Evolutionary conservation across 2,113 vertebrate genomes (phyloP).

Genomic region (Varanus komodoensis): DNA sequence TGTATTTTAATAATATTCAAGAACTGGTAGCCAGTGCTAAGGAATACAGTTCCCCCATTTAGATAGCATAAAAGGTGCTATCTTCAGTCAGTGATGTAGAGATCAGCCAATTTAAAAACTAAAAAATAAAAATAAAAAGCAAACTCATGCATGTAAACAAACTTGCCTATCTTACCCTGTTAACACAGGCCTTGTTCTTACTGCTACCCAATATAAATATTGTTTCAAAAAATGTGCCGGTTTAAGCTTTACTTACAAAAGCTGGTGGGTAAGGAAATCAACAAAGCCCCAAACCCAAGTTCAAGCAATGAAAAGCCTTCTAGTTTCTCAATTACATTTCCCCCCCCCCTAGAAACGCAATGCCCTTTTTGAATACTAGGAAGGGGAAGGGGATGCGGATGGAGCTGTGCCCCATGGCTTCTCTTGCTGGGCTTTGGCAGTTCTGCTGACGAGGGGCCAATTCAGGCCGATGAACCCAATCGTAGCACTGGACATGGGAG

Average conservation of each 20-base stretch:
- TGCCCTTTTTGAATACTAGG: not conserved
- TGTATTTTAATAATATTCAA: conserved; percentile 60
- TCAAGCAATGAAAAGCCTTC: not conserved
- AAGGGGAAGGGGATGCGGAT: not conserved
- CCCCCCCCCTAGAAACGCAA: not conserved
- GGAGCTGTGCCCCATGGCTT: too few species aligned
- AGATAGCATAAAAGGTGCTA: conserved; percentile 31
- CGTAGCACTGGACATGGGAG: not conserved
- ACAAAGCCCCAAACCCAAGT: not conserved
- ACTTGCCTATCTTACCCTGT: not conserved
- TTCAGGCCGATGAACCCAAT: not conserved
- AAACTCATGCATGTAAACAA: conserved; percentile 6
- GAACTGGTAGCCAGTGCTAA: conserved; percentile 50
- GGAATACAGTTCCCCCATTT: conserved; percentile 51
- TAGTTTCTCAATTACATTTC: not conserved
- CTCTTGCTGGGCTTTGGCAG: not conserved
- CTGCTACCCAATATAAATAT: conserved; percentile 7
- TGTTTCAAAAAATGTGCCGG: not conserved
- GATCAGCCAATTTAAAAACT: not conserved
- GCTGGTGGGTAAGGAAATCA: not conserved
- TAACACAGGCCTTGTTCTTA: conserved; percentile 14
- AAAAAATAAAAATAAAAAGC: not conserved
- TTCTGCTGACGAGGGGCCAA: not conserved
- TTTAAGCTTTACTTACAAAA: conserved; percentile 5
- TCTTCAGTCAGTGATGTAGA: conserved; percentile 42